Conservation (phyloP, 2,113 vertebrate species). For the Stigmatopora argus region DNA sequence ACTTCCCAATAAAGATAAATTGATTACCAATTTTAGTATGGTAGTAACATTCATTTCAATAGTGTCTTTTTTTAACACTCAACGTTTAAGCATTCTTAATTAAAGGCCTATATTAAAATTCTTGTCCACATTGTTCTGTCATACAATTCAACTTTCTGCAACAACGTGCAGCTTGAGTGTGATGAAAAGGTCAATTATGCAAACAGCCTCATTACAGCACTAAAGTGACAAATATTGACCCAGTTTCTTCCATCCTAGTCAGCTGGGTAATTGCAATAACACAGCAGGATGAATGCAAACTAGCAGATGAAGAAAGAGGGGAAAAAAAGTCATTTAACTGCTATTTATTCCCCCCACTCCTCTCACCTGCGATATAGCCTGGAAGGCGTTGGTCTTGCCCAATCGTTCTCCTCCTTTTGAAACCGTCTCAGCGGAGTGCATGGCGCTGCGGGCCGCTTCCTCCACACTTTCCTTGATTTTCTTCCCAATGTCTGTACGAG, state of each 20-base stretch:
- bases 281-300: background rate
- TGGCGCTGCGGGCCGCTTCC: slow-evolving; percentile 82
- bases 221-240: background rate
- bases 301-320: background rate
- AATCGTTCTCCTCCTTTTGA: slow-evolving; percentile 85
- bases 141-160: background rate
- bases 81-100: no score
- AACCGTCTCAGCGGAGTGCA: slow-evolving; percentile 81
- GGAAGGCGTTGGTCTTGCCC: slow-evolving; percentile 81
- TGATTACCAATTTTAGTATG: no score
- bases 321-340: background rate
- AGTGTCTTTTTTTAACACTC: no score
- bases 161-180: background rate
- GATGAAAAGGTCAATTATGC: background rate
- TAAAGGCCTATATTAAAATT: no score
- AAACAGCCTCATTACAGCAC: background rate
- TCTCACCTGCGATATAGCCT: slow-evolving; percentile 78
- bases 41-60: no score
- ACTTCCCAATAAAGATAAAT: no score
- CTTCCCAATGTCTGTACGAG: slow-evolving; percentile 82
- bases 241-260: background rate
- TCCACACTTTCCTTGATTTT: slow-evolving; percentile 88
- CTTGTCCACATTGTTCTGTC: background rate
- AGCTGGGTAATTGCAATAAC: slow-evolving; percentile 2
- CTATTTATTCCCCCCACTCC: background rate